Percentiles rank a stretch among this genome's conserved stretches.
These are phyloP conservation scores for Coleophora deauratella DNA, from an alignment of 2,888 invertebrate species.

Conservation along the genomic window DNA sequence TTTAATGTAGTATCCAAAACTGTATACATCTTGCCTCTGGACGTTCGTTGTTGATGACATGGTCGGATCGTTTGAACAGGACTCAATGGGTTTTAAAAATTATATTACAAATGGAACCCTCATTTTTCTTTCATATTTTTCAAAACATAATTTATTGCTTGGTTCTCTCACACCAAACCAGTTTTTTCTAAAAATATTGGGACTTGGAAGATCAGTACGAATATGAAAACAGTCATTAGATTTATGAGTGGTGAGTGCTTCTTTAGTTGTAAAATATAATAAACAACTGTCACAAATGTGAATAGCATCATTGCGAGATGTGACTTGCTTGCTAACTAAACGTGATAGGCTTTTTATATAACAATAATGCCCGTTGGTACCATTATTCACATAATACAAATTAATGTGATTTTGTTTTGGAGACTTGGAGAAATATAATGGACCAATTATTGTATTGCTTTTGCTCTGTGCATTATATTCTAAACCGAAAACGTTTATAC, in stretches of 20 bases:
- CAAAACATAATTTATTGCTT: slow-evolving; percentile 14
- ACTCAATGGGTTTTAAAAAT: slow-evolving; percentile 17
- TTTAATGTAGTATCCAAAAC: slow-evolving; percentile 27
- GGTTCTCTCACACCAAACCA: slow-evolving; percentile 12
- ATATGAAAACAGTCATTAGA: slow-evolving; percentile 14
- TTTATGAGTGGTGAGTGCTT: slow-evolving; percentile 6
- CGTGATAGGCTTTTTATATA: slow-evolving; percentile 21
- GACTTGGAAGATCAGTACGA: slow-evolving; percentile 12
- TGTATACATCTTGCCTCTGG: slow-evolving; percentile 21
- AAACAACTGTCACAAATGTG: slow-evolving; percentile 16
- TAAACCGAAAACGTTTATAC: slow-evolving; percentile 24
- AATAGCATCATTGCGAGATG: slow-evolving; percentile 6
- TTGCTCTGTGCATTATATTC: slow-evolving; percentile 16
- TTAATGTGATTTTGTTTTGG: slow-evolving; percentile 17
- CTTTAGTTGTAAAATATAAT: background rate
- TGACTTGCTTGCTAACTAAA: slow-evolving; percentile 17
- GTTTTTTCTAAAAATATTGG: slow-evolving; percentile 9
- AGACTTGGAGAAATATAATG: slow-evolving; percentile 18
- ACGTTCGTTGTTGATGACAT: slow-evolving; percentile 10
- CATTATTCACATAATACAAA: slow-evolving; percentile 17
- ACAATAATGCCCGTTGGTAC: slow-evolving; percentile 17
- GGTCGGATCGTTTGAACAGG: slow-evolving; percentile 14
- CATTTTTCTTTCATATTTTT: slow-evolving; percentile 11
- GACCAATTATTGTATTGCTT: slow-evolving; percentile 16
- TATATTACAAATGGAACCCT: slow-evolving; percentile 19